Evolutionary conservation across 2,888 invertebrate species (phyloP).

Genomic region (Platypus cylindrus): DNA sequence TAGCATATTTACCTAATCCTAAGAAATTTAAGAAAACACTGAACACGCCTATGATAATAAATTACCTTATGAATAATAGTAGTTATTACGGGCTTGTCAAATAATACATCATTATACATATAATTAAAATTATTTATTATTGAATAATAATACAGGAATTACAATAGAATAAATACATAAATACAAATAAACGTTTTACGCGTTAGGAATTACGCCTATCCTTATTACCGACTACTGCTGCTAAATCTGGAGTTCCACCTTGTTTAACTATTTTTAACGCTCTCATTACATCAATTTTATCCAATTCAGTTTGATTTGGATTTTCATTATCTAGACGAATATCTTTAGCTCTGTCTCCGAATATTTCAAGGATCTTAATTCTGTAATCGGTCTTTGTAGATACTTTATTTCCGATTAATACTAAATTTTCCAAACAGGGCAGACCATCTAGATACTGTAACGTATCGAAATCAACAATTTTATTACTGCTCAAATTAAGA

Average conservation of each 20-base stretch:
- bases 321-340: slow-evolving; percentile 80
- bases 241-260: slow-evolving; percentile 22
- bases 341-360: slow-evolving; percentile 70
- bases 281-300: slow-evolving; percentile 81
- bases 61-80: too few relatives aligned
- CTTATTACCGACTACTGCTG: too few relatives aligned
- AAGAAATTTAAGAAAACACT: too few relatives aligned
- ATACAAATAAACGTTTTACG: too few relatives aligned
- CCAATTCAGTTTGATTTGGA: slow-evolving; percentile 77
- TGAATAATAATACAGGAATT: too few relatives aligned
- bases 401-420: slow-evolving; percentile 80
- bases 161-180: too few relatives aligned
- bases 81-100: too few relatives aligned
- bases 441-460: slow-evolving; percentile 66
- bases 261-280: slow-evolving; percentile 66
- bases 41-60: too few relatives aligned
- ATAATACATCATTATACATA: too few relatives aligned
- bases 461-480: slow-evolving; percentile 67
- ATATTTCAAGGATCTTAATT: slow-evolving; percentile 77
- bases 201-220: too few relatives aligned
- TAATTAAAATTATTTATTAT: too few relatives aligned
- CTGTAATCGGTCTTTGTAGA: slow-evolving; percentile 80
- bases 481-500: slow-evolving; percentile 78
- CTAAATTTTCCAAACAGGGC: slow-evolving; percentile 78
- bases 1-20: too few relatives aligned